These are phyloP conservation scores for Malurus elegans DNA, from an alignment of 2,113 vertebrate genomes.

Conservation along the genomic window DNA sequence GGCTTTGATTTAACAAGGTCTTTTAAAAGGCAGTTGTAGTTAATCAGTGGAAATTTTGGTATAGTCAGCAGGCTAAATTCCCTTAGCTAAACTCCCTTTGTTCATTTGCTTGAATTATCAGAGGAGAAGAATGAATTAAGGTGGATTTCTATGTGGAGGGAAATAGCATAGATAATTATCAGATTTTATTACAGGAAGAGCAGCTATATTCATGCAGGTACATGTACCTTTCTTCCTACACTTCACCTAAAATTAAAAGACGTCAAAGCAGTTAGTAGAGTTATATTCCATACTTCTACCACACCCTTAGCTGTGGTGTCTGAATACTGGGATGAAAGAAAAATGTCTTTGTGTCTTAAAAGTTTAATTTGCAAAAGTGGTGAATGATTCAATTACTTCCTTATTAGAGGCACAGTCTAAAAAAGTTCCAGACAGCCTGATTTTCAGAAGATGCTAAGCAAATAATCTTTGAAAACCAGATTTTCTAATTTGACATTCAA, in stretches of 20 bases:
- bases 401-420: background rate
- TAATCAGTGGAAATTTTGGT: background rate
- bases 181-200: background rate
- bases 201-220: slow-evolving; percentile 5
- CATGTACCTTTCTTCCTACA: slow-evolving; percentile 5
- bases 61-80: background rate
- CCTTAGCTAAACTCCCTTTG: background rate
- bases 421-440: background rate
- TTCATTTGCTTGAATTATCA: background rate
- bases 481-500: background rate
- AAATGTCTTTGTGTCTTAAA: background rate
- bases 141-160: background rate
- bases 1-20: background rate
- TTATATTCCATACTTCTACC: background rate
- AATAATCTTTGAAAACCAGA: background rate
- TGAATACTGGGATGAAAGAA: background rate
- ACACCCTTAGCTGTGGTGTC: background rate
- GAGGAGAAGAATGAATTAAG: background rate
- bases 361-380: slow-evolving; percentile 34
- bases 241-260: slow-evolving; percentile 22
- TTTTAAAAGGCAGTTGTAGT: background rate
- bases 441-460: background rate
- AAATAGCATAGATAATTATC: background rate
- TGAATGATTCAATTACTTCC: slow-evolving; percentile 22
- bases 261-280: background rate